Conservation (phyloP, 92 coral and sea anemone species). For the Porites evermanni region DNA sequence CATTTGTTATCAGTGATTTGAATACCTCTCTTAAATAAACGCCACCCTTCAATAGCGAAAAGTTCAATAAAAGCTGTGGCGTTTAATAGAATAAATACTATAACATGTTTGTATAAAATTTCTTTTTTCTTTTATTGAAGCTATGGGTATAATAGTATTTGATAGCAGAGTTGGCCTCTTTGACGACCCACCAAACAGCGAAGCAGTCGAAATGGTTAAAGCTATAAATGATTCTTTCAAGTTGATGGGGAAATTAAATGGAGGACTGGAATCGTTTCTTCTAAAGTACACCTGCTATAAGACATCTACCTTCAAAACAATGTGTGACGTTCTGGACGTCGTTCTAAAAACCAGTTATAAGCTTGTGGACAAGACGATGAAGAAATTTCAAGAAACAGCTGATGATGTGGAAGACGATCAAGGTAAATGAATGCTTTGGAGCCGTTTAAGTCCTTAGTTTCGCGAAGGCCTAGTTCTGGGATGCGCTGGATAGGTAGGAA, state of each 20-base stretch:
- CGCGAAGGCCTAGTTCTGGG: no score
- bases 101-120: neutral
- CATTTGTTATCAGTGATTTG: no score
- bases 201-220: neutral
- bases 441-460: no score
- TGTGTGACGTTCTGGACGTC: neutral
- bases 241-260: neutral
- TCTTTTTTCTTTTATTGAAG: neutral
- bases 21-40: no score
- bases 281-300: neutral
- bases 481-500: no score
- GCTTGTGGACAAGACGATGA: neutral
- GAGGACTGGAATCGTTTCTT: neutral
- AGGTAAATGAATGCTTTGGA: no score
- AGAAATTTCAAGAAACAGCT: neutral
- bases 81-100: no score
- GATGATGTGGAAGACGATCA: neutral
- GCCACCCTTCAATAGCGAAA: no score
- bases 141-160: neutral
- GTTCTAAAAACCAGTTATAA: neutral
- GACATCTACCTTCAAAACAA: slow-evolving; percentile 3
- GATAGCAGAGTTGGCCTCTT: slow-evolving; percentile 1
- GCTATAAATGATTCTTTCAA: neutral
- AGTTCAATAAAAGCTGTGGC: neutral
- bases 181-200: slow-evolving; percentile 25